Evolutionary conservation across 1,140 invertebrate species (phyloP).

Genomic region (Zaprionus taronus): DNA sequence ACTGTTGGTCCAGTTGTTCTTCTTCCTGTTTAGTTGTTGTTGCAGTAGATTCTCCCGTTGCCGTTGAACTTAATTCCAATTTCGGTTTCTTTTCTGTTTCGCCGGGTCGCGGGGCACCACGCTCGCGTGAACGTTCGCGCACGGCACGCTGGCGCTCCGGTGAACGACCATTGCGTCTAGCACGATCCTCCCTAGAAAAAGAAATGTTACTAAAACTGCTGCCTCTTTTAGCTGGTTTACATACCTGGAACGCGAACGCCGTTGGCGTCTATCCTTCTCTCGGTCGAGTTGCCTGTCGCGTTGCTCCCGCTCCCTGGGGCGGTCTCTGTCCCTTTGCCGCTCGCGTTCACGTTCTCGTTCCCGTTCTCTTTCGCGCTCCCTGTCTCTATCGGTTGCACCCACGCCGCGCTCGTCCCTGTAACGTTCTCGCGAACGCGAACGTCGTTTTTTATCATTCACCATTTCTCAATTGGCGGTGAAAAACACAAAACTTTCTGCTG

Average conservation of each 20-base stretch:
- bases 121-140: slow-evolving; percentile 55
- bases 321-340: slow-evolving; percentile 58
- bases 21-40: slow-evolving; percentile 48
- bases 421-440: slow-evolving; percentile 85
- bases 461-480: slow-evolving; percentile 59
- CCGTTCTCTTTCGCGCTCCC: slow-evolving; percentile 56
- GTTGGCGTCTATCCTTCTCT: slow-evolving; percentile 71
- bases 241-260: slow-evolving; percentile 74
- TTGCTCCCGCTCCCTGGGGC: slow-evolving; percentile 54
- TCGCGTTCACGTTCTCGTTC: slow-evolving; percentile 65
- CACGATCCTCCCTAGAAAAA: slow-evolving; percentile 56
- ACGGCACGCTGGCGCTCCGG: slow-evolving; percentile 60
- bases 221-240: background rate
- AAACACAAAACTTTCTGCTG: slow-evolving; percentile 5
- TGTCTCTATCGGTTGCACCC: slow-evolving; percentile 38
- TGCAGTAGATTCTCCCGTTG: background rate
- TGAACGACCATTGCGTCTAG: slow-evolving; percentile 76
- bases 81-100: slow-evolving; percentile 59
- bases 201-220: background rate
- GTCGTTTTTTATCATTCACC: slow-evolving; percentile 86
- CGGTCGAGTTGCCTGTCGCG: slow-evolving; percentile 43
- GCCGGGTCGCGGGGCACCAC: slow-evolving; percentile 45
- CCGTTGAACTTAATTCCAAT: slow-evolving; percentile 31
- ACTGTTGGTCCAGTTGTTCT: slow-evolving; percentile 66
- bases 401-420: slow-evolving; percentile 58